phyloP scores from a whole-genome alignment of 1,140 invertebrate species.

The Himalopsyche phryganea region DNA sequence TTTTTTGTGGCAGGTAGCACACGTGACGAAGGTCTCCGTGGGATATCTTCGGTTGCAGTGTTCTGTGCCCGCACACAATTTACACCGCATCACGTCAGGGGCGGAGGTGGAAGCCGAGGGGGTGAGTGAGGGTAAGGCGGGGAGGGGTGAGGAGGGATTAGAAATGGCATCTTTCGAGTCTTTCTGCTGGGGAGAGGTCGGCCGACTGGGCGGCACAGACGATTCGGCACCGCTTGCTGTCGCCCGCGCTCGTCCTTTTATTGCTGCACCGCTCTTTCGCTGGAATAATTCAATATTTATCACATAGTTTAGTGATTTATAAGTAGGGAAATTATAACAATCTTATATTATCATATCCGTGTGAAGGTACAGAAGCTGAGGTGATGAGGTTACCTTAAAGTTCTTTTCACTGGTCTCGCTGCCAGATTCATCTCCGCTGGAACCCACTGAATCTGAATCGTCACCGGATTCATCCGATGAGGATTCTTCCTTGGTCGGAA shows the following conservation, averaged over 20 bases:
- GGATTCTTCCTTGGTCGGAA: conserved; percentile 27
- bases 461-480: conserved; percentile 22
- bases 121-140: conserved; percentile 10
- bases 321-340: too few species aligned
- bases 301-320: too few species aligned
- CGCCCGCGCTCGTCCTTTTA: neutral
- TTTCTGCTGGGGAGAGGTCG: conserved; percentile 14
- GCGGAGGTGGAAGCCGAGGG: conserved; percentile 15
- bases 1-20: conserved; percentile 69
- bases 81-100: conserved; percentile 40
- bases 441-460: conserved; percentile 25
- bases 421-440: conserved; percentile 24
- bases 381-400: conserved; percentile 27
- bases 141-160: conserved; percentile 29
- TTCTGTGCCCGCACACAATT: conserved; percentile 51
- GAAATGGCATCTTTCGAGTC: conserved; percentile 18
- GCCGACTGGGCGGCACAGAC: conserved; percentile 1
- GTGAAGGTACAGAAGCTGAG: too few species aligned
- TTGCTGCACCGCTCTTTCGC: conserved; percentile 16
- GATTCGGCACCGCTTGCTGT: neutral
- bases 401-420: conserved; percentile 34
- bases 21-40: conserved; percentile 61
- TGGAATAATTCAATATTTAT: conserved; percentile 7
- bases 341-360: too few species aligned
- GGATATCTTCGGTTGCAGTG: conserved; percentile 54